These are phyloP conservation scores for Tetrax tetrax DNA, from an alignment of 2,113 vertebrate genomes.

Conservation along the genomic window DNA sequence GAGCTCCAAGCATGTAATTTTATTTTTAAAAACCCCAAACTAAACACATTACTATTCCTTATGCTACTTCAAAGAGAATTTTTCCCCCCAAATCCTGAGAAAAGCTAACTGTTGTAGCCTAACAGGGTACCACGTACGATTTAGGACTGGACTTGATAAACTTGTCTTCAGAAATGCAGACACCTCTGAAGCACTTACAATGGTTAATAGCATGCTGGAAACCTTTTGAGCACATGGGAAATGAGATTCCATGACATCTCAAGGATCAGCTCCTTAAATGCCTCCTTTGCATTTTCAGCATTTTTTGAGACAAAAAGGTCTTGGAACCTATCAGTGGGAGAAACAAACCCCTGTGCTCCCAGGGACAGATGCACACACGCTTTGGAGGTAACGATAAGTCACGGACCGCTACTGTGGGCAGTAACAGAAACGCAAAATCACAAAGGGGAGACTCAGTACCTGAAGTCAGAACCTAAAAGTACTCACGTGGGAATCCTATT, in stretches of 20 bases:
- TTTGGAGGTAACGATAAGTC: neutral
- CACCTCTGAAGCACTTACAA: neutral
- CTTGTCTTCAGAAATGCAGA: neutral
- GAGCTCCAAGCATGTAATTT: neutral
- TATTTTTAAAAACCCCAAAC: no score
- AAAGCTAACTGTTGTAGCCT: neutral
- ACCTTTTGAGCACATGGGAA: neutral
- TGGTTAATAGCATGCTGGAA: neutral
- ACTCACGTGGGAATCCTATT: slow-evolving; percentile 88
- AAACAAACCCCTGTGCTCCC: fast-evolving
- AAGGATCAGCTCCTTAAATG: neutral
- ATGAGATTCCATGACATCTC: neutral
- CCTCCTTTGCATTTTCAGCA: neutral
- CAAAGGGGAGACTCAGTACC: neutral
- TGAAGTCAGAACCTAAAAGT: neutral
- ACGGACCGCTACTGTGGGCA: no score
- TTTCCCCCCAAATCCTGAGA: neutral
- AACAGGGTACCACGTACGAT: neutral
- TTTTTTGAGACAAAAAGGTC: neutral
- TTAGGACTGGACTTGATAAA: neutral
- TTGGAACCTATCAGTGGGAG: neutral
- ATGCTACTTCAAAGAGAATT: neutral
- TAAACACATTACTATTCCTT: neutral
- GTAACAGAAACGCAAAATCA: neutral
- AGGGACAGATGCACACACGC: neutral